Conservation (phyloP, 1,140 invertebrate species). For the Drosophila ananassae region DNA sequence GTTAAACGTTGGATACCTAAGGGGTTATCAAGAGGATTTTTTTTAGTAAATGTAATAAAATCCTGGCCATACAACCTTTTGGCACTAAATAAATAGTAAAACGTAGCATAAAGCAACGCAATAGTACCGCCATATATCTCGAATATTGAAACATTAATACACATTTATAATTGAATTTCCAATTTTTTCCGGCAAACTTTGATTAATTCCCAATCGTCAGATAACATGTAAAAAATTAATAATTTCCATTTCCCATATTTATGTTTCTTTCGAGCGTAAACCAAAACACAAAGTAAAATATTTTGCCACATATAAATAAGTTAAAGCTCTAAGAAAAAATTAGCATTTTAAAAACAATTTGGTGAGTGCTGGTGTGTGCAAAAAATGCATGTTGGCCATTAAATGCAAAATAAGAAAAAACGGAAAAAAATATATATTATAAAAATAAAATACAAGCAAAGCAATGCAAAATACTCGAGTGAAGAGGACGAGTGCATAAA, state of each 20-base stretch:
- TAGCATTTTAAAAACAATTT: slow-evolving; percentile 76
- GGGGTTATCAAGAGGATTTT: background rate
- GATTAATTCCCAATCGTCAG: slow-evolving; percentile 46
- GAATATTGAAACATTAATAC: slow-evolving; percentile 51
- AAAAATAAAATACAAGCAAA: slow-evolving; percentile 31
- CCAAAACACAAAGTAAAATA: slow-evolving; percentile 67
- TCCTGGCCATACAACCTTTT: slow-evolving; percentile 10
- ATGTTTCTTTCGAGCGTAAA: slow-evolving; percentile 72
- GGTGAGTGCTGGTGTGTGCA: slow-evolving; percentile 27
- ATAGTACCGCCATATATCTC: slow-evolving; percentile 28
- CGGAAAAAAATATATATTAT: background rate
- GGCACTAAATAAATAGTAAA: slow-evolving; percentile 38
- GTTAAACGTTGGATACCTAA: background rate
- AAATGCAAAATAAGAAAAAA: slow-evolving; percentile 51
- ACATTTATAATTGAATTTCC: slow-evolving; percentile 47
- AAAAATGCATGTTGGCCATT: slow-evolving; percentile 53
- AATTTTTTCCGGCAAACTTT: slow-evolving; percentile 25
- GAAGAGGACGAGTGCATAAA: slow-evolving; percentile 72
- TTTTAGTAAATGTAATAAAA: slow-evolving; percentile 7
- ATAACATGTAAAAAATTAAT: slow-evolving; percentile 52
- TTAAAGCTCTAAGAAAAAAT: slow-evolving; percentile 50
- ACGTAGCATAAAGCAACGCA: slow-evolving; percentile 25
- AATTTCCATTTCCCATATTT: slow-evolving; percentile 61
- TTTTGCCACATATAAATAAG: slow-evolving; percentile 63
- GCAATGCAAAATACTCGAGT: slow-evolving; percentile 74